phyloP scores from a whole-genome alignment of 2,888 invertebrate species.

The Pyrochroa serraticornis region DNA sequence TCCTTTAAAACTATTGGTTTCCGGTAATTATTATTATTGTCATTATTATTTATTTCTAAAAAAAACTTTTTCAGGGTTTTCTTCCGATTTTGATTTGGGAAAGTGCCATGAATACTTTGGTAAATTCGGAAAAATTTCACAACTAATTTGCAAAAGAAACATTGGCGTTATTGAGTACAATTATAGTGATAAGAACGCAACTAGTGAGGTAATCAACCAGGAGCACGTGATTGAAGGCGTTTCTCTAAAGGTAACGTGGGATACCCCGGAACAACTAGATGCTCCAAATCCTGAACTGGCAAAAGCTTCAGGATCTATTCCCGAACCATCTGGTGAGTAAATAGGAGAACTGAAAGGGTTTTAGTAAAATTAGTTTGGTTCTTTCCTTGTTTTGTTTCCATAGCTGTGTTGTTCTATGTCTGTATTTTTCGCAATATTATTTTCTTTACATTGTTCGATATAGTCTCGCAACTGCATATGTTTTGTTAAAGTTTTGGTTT shows the following conservation, averaged over 20 bases:
- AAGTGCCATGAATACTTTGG: conserved; percentile 46
- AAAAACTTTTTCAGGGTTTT: conserved; percentile 9
- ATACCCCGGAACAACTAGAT: neutral
- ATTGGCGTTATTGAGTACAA: conserved; percentile 19
- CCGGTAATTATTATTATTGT: conserved; percentile 1
- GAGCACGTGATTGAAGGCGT: neutral
- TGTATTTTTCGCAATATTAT: no score
- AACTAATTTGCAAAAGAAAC: conserved; percentile 20
- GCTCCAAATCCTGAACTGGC: no score
- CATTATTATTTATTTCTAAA: neutral
- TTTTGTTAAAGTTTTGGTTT: no score
- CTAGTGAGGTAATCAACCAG: neutral
- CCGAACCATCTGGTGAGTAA: no score
- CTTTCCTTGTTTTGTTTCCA: no score
- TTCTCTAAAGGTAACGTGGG: neutral
- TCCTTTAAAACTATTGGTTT: conserved; percentile 5
- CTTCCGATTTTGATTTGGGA: conserved; percentile 37
- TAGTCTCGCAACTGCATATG: no score
- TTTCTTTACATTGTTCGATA: no score
- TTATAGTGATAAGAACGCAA: neutral
- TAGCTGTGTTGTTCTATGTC: no score
- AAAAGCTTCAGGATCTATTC: no score
- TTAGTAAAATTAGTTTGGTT: no score
- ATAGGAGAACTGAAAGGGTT: no score
- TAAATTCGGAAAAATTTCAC: conserved; percentile 43